phyloP scores from a whole-genome alignment of 2,797 vertebrate genomes.

The Okamejei kenojei region DNA sequence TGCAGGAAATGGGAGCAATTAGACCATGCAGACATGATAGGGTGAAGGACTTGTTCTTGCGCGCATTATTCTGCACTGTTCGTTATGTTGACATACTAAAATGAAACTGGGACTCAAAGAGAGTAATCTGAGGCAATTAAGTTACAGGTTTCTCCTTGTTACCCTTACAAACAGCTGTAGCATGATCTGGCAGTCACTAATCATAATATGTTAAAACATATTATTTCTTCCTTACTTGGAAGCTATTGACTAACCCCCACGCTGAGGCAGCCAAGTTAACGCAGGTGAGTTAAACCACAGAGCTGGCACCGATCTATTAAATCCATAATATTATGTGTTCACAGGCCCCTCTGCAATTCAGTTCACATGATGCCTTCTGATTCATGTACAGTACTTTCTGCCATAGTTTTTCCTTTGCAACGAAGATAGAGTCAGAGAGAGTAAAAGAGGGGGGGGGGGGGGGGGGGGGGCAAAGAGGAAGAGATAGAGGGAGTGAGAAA shows the following conservation, averaged over 20 bases:
- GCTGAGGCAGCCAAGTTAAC: not conserved
- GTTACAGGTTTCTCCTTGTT: not conserved
- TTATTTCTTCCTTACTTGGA: not conserved
- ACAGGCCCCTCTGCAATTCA: not conserved
- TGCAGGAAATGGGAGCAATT: no score
- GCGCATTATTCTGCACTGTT: no score
- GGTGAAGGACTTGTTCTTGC: no score
- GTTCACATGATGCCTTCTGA: not conserved
- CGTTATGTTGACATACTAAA: not conserved
- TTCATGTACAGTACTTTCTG: not conserved
- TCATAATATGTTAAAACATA: not conserved
- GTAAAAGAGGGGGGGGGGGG: no score
- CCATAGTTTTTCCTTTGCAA: not conserved
- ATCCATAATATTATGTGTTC: not conserved
- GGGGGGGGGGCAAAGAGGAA: no score
- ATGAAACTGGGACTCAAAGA: not conserved
- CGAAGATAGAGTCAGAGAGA: not conserved
- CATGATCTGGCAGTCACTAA: not conserved
- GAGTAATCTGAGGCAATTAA: not conserved
- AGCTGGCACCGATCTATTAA: not conserved
- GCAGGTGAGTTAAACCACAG: not conserved
- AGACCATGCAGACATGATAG: no score
- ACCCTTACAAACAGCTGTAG: not conserved
- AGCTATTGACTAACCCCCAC: not conserved
- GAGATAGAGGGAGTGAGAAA: no score